A percentile compares a stretch with the other conserved stretches of the same genome.
Conservation (phyloP, 2,113 vertebrate species). For the Neolamprologus tretocephalus region DNA sequence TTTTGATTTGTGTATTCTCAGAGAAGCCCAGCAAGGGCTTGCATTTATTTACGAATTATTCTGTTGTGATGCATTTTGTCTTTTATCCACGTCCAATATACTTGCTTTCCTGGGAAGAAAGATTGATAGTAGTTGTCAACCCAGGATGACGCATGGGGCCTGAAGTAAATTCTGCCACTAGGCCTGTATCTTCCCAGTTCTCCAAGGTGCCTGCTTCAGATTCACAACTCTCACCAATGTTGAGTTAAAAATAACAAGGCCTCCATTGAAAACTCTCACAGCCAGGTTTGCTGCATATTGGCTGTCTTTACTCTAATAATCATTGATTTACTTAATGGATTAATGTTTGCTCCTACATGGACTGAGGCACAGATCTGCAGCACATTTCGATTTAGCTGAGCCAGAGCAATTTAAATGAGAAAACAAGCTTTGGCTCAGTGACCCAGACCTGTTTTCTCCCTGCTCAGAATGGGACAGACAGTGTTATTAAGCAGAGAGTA, state of each 20-base stretch:
- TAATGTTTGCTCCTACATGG: neutral
- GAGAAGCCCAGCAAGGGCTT: neutral
- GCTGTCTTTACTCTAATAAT: neutral
- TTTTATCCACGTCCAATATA: conserved; percentile 34
- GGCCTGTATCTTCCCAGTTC: conserved; percentile 2
- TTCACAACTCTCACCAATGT: conserved; percentile 16
- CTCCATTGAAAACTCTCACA: neutral
- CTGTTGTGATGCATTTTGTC: conserved; percentile 34
- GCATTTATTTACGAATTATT: conserved; percentile 28
- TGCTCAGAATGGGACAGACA: neutral
- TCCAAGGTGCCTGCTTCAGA: conserved; percentile 26
- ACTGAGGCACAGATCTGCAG: neutral
- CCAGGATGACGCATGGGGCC: neutral
- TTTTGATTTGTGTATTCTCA: conserved; percentile 44
- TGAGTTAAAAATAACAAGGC: conserved; percentile 9
- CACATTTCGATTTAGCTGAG: conserved; percentile 14
- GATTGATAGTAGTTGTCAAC: conserved; percentile 45
- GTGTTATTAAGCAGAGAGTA: neutral
- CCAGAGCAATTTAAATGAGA: neutral
- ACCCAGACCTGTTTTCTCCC: neutral
- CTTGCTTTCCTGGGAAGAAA: conserved; percentile 16
- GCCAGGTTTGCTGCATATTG: neutral
- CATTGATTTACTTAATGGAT: neutral
- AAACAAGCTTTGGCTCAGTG: neutral
- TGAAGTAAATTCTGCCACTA: conserved; percentile 22